These are phyloP conservation scores for Nezara viridula DNA, from an alignment of 2,888 invertebrate species.

Conservation along the genomic window DNA sequence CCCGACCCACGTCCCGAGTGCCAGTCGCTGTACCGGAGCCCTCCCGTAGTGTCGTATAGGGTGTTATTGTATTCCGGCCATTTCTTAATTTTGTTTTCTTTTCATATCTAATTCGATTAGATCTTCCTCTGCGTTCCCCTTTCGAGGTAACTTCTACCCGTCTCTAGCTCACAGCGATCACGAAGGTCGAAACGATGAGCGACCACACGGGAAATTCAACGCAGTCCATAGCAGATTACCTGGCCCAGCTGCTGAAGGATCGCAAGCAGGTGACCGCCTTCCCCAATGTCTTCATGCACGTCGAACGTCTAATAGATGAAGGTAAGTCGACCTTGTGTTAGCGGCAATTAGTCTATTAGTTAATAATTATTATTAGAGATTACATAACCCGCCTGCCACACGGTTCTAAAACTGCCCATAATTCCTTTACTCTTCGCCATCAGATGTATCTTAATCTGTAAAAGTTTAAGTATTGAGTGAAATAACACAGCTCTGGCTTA, in stretches of 20 bases:
- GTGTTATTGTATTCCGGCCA: constrained; percentile 44
- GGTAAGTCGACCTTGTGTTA: constrained; percentile 76
- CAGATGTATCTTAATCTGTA: not conserved
- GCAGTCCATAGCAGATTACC: constrained; percentile 98
- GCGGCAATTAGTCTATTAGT: constrained; percentile 25
- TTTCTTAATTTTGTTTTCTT: constrained; percentile 38
- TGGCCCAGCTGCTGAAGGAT: constrained; percentile 99
- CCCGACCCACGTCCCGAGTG: constrained; percentile 24
- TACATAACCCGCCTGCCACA: constrained; percentile 52
- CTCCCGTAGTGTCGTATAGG: constrained; percentile 35
- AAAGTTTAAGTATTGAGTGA: not conserved
- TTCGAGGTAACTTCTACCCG: constrained; percentile 13
- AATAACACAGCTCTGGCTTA: not conserved
- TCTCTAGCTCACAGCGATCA: constrained; percentile 41
- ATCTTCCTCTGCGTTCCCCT: constrained; percentile 29
- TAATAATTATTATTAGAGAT: constrained; percentile 50
- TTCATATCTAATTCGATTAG: constrained; percentile 9
- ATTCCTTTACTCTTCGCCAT: not conserved
- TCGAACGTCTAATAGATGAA: constrained; percentile 99
- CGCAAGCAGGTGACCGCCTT: constrained; percentile 99
- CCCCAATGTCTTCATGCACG: constrained; percentile 99
- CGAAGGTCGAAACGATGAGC: constrained; percentile 63
- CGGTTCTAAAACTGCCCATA: constrained; percentile 24
- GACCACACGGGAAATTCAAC: constrained; percentile 74
- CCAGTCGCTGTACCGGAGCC: constrained; percentile 55